These are phyloP conservation scores for Taurulus bubalis DNA, from an alignment of 2,113 vertebrate species.

Conservation along the genomic window DNA sequence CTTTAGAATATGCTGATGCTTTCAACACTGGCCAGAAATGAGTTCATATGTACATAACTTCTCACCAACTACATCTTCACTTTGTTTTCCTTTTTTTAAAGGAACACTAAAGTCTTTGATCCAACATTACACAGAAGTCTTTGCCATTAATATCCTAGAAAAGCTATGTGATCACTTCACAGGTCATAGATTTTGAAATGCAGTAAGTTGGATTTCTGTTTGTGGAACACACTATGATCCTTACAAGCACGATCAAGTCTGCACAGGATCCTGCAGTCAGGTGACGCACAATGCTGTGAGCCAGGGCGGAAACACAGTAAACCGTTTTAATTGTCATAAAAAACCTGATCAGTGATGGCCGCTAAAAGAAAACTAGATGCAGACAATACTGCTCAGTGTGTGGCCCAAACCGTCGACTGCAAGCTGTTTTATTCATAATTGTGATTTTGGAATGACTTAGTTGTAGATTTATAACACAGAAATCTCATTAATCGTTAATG, in stretches of 20 bases:
- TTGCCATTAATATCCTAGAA: not conserved
- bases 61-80: not conserved
- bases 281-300: slow-evolving; percentile 2
- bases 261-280: slow-evolving; percentile 8
- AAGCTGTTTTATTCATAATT: not conserved
- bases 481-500: no score
- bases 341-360: not conserved
- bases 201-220: not conserved
- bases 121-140: not conserved
- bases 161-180: not conserved
- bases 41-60: not conserved
- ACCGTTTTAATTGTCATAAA: slow-evolving; percentile 45
- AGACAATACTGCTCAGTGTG: not conserved
- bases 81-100: not conserved
- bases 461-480: not conserved
- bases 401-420: not conserved
- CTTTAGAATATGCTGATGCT: not conserved
- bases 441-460: not conserved
- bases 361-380: not conserved
- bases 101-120: not conserved
- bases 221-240: not conserved
- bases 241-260: not conserved
- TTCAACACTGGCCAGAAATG: not conserved
- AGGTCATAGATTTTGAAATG: not conserved
- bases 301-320: slow-evolving; percentile 16